phyloP scores from a whole-genome alignment of 2,888 invertebrate species.

The Nomada fabriciana region DNA sequence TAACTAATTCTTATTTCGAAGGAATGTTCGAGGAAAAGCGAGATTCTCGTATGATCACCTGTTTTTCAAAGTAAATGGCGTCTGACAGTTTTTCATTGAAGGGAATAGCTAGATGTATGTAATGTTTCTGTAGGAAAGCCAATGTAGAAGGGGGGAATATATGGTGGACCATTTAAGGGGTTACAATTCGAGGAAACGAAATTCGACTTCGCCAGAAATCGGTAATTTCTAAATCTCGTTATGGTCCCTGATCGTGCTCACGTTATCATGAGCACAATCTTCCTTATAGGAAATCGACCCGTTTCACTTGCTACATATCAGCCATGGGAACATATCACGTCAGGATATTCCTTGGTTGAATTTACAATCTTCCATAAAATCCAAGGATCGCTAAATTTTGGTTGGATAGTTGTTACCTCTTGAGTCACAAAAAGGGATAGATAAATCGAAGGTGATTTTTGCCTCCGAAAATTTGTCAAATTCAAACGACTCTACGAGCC shows the following conservation, averaged over 20 bases:
- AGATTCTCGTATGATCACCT: background rate
- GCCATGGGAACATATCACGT: slow-evolving; percentile 6
- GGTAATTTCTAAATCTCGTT: slow-evolving; percentile 34
- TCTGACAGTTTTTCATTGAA: background rate
- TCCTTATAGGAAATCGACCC: slow-evolving; percentile 13
- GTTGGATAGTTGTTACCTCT: no score
- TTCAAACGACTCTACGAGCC: no score
- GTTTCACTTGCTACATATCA: slow-evolving; percentile 37
- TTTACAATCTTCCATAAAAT: slow-evolving; percentile 9
- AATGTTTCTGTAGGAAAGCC: background rate
- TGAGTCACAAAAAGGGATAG: no score
- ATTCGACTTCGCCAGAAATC: slow-evolving; percentile 6
- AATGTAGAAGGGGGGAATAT: background rate
- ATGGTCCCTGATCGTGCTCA: slow-evolving; percentile 22
- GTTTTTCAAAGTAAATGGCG: background rate
- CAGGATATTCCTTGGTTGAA: slow-evolving; percentile 45
- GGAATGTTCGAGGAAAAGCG: background rate
- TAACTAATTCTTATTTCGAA: background rate
- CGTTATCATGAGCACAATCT: slow-evolving; percentile 24
- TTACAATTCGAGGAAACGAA: slow-evolving; percentile 19
- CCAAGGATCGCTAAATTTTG: no score
- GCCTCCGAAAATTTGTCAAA: no score
- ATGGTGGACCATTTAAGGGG: background rate
- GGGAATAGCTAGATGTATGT: background rate
- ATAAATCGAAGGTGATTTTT: no score